A percentile compares a stretch with the other conserved stretches of the same genome.
Evolutionary conservation across 2,888 invertebrate genomes (phyloP).

Genomic region (Andrena fulva): DNA sequence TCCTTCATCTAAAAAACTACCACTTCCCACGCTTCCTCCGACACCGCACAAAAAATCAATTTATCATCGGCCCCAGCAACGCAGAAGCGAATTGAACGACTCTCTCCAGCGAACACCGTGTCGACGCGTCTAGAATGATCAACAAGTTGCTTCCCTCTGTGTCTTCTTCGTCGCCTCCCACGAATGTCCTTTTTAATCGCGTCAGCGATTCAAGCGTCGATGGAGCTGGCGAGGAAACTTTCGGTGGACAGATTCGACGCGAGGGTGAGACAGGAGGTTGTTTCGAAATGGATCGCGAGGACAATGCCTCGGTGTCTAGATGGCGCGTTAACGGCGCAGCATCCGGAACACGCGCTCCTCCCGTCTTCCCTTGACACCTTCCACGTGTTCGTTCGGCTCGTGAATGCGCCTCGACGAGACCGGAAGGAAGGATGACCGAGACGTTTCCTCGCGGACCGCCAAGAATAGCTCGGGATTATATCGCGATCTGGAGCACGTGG

Average conservation of each 20-base stretch:
- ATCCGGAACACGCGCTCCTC: slow-evolving; percentile 43
- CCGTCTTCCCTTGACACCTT: slow-evolving; percentile 66
- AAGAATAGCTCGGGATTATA: slow-evolving; percentile 72
- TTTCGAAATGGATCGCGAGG: slow-evolving; percentile 18
- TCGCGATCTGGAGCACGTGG: slow-evolving; percentile 33
- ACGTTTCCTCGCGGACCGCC: slow-evolving; percentile 60
- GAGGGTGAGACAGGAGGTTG: neutral
- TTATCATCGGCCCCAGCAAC: slow-evolving; percentile 8
- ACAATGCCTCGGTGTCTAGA: slow-evolving; percentile 45
- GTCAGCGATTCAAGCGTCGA: slow-evolving; percentile 26
- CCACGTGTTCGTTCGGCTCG: slow-evolving; percentile 67
- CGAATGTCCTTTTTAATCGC: slow-evolving; percentile 37
- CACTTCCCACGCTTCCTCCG: neutral
- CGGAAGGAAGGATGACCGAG: slow-evolving; percentile 74
- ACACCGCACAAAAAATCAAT: neutral
- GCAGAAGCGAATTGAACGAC: slow-evolving; percentile 23
- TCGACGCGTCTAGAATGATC: slow-evolving; percentile 30
- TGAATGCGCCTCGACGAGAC: slow-evolving; percentile 62
- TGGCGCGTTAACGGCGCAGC: slow-evolving; percentile 44
- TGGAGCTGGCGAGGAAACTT: slow-evolving; percentile 21
- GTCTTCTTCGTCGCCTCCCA: neutral
- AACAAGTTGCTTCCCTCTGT: slow-evolving; percentile 39
- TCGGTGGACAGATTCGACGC: slow-evolving; percentile 2
- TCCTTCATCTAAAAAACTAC: neutral
- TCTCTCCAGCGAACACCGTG: neutral